These are phyloP conservation scores for Lanistes nyassanus DNA, from an alignment of 1,140 invertebrate genomes.

Conservation along the genomic window DNA sequence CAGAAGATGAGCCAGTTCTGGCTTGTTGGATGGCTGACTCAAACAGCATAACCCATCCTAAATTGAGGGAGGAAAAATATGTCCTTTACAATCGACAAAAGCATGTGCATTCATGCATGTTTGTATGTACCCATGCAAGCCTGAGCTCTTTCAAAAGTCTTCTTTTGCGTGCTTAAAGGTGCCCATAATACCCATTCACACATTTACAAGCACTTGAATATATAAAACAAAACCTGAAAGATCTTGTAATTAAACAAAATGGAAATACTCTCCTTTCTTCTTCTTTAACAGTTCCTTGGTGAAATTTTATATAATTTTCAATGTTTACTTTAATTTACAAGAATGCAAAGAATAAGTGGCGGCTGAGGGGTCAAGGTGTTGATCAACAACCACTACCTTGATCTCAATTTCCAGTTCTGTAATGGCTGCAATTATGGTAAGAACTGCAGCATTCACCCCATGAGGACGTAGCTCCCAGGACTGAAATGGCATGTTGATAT, in stretches of 20 bases:
- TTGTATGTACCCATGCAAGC: neutral
- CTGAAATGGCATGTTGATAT: constrained; percentile 68
- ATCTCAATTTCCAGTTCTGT: constrained; percentile 66
- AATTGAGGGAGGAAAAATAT: neutral
- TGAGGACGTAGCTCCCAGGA: constrained; percentile 63
- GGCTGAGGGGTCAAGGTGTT: too few species aligned
- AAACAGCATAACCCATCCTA: constrained; percentile 60
- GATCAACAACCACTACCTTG: constrained; percentile 51
- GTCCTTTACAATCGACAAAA: neutral
- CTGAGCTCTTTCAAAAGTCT: too few species aligned
- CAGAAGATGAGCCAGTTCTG: constrained; percentile 56
- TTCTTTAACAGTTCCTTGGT: neutral
- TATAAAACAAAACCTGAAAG: neutral
- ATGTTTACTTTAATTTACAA: neutral
- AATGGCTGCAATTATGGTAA: constrained; percentile 63
- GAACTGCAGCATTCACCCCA: constrained; percentile 49
- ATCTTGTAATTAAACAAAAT: neutral
- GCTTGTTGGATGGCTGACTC: constrained; percentile 55
- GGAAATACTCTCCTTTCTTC: neutral
- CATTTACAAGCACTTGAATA: neutral
- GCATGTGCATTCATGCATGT: too few species aligned
- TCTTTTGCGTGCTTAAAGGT: too few species aligned
- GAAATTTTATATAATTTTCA: too few species aligned
- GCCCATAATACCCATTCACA: too few species aligned
- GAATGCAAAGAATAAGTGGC: neutral